Percentiles rank a stretch among this genome's conserved stretches.
phyloP scores from a whole-genome alignment of 1,140 invertebrate species.

The Nomia melanderi region DNA sequence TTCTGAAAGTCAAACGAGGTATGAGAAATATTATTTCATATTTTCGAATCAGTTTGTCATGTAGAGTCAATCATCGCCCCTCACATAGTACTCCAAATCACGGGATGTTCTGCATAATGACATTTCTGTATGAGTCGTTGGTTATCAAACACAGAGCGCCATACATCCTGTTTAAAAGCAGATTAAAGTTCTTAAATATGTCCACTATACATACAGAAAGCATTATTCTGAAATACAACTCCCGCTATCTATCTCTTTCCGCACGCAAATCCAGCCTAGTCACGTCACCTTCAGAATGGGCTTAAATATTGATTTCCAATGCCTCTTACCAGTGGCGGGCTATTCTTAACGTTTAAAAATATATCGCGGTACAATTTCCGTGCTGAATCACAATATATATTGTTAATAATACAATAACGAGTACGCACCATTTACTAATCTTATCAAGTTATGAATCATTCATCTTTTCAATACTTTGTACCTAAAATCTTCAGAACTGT shows the following conservation, averaged over 20 bases:
- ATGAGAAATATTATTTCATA: too few species aligned
- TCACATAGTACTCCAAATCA: too few species aligned
- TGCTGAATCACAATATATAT: neutral
- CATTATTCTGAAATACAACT: conserved; percentile 55
- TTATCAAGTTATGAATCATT: neutral
- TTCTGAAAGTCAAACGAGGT: too few species aligned
- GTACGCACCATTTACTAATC: neutral
- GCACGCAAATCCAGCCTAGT: conserved; percentile 65
- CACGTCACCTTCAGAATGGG: conserved; percentile 64
- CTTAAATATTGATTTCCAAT: conserved; percentile 70
- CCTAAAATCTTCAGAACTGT: too few species aligned
- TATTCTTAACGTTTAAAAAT: conserved; percentile 64
- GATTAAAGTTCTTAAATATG: conserved; percentile 38
- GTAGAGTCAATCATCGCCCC: too few species aligned
- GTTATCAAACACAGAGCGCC: neutral
- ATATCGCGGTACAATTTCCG: conserved; percentile 25
- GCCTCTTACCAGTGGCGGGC: conserved; percentile 51
- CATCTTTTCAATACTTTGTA: too few species aligned
- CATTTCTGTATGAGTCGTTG: neutral
- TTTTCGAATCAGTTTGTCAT: too few species aligned
- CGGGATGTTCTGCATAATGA: neutral
- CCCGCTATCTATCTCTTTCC: conserved; percentile 58
- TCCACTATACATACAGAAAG: conserved; percentile 17
- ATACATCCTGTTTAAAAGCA: conserved; percentile 3
- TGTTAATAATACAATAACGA: conserved; percentile 11